phyloP scores from a whole-genome alignment of 2,888 invertebrate genomes.

The Drosophila infuscata region DNA sequence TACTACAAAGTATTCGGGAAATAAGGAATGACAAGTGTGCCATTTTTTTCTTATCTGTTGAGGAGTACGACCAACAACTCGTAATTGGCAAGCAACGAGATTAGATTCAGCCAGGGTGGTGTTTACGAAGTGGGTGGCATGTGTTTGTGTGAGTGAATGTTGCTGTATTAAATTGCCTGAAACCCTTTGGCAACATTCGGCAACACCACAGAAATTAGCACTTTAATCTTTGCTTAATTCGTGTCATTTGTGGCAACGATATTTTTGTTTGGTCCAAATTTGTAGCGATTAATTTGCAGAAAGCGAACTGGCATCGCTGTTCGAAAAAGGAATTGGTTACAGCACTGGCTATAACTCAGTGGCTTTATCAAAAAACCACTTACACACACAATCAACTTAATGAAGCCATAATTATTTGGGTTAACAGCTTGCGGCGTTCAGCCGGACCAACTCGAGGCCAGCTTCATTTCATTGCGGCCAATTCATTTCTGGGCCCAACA shows the following conservation, averaged over 20 bases:
- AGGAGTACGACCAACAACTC: slow-evolving; percentile 43
- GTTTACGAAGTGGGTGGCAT: background rate
- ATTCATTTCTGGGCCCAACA: slow-evolving; percentile 62
- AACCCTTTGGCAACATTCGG: slow-evolving; percentile 63
- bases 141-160: slow-evolving; percentile 1
- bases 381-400: slow-evolving; percentile 79
- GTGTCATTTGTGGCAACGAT: slow-evolving; percentile 67
- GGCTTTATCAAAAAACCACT: slow-evolving; percentile 79
- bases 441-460: slow-evolving; percentile 20
- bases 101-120: slow-evolving; percentile 4
- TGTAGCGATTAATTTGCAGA: slow-evolving; percentile 61
- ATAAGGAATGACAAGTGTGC: slow-evolving; percentile 8
- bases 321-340: slow-evolving; percentile 17
- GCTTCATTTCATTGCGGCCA: slow-evolving; percentile 60
- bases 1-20: background rate
- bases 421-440: slow-evolving; percentile 76
- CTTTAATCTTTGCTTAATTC: slow-evolving; percentile 73
- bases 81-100: slow-evolving; percentile 48
- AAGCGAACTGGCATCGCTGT: slow-evolving; percentile 11
- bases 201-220: slow-evolving; percentile 52
- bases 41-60: background rate
- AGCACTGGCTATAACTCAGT: slow-evolving; percentile 64
- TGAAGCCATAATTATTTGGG: slow-evolving; percentile 81
- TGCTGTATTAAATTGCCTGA: slow-evolving; percentile 37
- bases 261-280: slow-evolving; percentile 49